These are phyloP conservation scores for Orientallactaga sibirica DNA, from an alignment of 2,797 vertebrate genomes.

Conservation along the genomic window DNA sequence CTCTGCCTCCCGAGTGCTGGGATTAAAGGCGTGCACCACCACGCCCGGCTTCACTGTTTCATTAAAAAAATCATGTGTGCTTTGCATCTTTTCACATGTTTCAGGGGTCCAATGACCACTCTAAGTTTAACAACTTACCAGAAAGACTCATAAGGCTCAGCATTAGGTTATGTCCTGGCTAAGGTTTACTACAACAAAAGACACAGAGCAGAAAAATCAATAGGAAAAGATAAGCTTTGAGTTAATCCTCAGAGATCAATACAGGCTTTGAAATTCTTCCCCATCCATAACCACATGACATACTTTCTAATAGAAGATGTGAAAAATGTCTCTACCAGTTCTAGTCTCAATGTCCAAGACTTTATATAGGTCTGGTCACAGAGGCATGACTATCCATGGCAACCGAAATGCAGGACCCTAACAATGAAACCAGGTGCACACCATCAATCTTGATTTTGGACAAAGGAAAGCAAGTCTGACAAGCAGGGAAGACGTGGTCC, in stretches of 20 bases:
- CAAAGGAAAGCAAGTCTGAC: slow-evolving; percentile 5
- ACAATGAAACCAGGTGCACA: neutral
- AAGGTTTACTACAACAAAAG: slow-evolving; percentile 31
- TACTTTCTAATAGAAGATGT: neutral
- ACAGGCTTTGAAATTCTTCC: neutral
- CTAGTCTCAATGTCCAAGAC: neutral
- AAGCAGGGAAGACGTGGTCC: neutral
- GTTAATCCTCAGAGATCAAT: neutral
- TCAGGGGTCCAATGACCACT: neutral
- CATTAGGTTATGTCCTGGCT: neutral
- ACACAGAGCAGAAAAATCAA: neutral
- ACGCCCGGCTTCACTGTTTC: neutral
- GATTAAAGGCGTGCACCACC: too few relatives aligned
- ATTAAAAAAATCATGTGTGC: neutral
- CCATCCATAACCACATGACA: neutral
- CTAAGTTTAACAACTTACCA: neutral
- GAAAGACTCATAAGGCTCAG: slow-evolving; percentile 27
- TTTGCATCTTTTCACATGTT: slow-evolving; percentile 37
- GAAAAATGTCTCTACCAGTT: slow-evolving; percentile 11
- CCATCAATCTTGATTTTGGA: neutral
- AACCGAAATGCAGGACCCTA: slow-evolving; percentile 19
- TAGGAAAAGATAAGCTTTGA: neutral
- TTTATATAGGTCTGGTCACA: slow-evolving; percentile 4
- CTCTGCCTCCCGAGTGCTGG: too few relatives aligned
- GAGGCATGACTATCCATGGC: neutral